These are phyloP conservation scores for Meandrusa payeni DNA, from an alignment of 2,888 invertebrate genomes.

Conservation along the genomic window DNA sequence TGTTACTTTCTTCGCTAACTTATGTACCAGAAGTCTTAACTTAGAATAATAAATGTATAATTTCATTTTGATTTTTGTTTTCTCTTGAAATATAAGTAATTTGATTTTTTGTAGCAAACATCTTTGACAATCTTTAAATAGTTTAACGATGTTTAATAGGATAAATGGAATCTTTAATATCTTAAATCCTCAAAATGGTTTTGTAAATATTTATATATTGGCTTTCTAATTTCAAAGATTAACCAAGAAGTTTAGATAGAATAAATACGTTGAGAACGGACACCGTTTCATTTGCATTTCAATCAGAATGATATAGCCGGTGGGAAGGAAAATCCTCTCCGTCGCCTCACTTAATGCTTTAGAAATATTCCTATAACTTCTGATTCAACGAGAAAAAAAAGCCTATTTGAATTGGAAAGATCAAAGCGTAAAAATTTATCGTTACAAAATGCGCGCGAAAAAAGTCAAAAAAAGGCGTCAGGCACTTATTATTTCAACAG, in stretches of 20 bases:
- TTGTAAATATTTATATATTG: constrained; percentile 36
- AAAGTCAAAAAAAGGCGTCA: constrained; percentile 75
- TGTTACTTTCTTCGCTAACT: constrained; percentile 11
- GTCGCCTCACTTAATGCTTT: constrained; percentile 77
- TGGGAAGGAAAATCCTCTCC: constrained; percentile 75
- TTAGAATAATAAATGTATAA: too few species aligned
- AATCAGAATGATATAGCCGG: constrained; percentile 75
- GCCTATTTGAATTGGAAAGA: constrained; percentile 80
- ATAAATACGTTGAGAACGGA: constrained; percentile 71
- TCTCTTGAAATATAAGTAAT: too few species aligned
- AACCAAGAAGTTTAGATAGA: constrained; percentile 60
- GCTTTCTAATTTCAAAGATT: constrained; percentile 54
- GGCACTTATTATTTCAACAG: constrained; percentile 78
- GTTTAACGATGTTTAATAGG: too few species aligned
- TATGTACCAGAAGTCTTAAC: constrained; percentile 11
- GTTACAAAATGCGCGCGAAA: constrained; percentile 65
- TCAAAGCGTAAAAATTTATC: constrained; percentile 78
- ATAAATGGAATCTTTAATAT: too few species aligned
- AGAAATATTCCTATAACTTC: constrained; percentile 79
- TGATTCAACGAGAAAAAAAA: constrained; percentile 73
- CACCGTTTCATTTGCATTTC: constrained; percentile 78
- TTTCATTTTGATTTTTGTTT: too few species aligned
- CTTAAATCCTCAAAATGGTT: constrained; percentile 7
- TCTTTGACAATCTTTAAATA: too few species aligned
- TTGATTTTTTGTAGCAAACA: too few species aligned